A percentile compares a stretch with the other conserved stretches of the same genome.
Evolutionary conservation across 2,113 vertebrate genomes (phyloP).

Genomic region (Calypte anna): DNA sequence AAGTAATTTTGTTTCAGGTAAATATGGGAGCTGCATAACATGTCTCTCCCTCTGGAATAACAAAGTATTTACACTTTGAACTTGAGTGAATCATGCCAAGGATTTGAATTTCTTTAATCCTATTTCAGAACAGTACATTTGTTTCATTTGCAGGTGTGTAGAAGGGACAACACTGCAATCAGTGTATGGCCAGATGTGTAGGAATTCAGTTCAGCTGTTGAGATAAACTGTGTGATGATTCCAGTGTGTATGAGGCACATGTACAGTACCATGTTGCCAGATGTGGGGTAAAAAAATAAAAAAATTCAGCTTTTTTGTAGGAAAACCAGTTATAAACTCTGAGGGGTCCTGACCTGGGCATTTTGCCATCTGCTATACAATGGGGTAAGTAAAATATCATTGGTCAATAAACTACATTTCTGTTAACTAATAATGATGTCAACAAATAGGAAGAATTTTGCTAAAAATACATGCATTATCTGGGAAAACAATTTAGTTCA

Average conservation of each 20-base stretch:
- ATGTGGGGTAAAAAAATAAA: neutral
- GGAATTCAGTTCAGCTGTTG: conserved; percentile 20
- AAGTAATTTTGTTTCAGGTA: neutral
- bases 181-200: conserved; percentile 7
- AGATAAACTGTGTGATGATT: conserved; percentile 8
- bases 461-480: neutral
- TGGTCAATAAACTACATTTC: neutral
- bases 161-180: conserved; percentile 2
- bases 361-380: neutral
- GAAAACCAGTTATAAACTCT: neutral
- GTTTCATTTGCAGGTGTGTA: conserved; percentile 26
- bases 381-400: neutral
- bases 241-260: neutral
- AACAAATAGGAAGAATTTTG: neutral
- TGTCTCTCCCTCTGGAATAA: neutral
- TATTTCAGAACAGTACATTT: conserved; percentile 32
- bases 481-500: neutral
- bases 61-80: conserved; percentile 27
- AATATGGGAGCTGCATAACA: neutral
- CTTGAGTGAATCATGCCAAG: conserved; percentile 33
- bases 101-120: conserved; percentile 61
- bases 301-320: neutral
- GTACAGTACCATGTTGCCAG: neutral
- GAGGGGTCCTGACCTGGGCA: neutral
- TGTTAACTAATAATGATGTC: neutral